These are phyloP conservation scores for Hydractinia echinata DNA, from an alignment of 30 jellyfish, hydroid and myxozoan species.

Conservation along the genomic window DNA sequence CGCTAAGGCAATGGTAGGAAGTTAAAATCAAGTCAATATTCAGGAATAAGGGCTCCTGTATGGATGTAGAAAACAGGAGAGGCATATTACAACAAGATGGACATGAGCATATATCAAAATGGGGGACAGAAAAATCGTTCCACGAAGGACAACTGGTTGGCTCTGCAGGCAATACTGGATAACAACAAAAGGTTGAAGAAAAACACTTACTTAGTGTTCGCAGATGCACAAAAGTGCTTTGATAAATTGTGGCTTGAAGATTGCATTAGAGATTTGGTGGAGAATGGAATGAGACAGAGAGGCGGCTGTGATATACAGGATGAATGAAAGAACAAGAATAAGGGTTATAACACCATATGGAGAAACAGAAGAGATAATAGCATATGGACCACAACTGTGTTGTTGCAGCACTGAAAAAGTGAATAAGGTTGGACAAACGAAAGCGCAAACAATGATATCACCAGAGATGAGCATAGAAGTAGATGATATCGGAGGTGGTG, in stretches of 20 bases:
- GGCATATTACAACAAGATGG: conserved; percentile 25
- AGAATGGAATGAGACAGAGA: no score
- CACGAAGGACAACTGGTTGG: conserved; percentile 43
- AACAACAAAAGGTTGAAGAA: conserved; percentile 32
- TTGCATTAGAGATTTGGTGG: no score
- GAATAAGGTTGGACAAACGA: neutral
- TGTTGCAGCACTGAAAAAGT: neutral
- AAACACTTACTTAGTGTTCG: conserved; percentile 25
- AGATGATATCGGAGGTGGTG: no score
- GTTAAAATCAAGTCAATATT: conserved; percentile 42
- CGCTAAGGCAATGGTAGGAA: conserved; percentile 40
- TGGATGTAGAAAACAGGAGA: conserved; percentile 39
- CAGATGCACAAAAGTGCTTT: conserved; percentile 54
- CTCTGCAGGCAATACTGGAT: conserved; percentile 40
- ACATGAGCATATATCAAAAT: conserved; percentile 25
- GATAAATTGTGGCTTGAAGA: conserved; percentile 47
- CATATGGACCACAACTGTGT: conserved; percentile 36
- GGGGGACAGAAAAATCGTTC: conserved; percentile 24
- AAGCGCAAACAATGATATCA: neutral
- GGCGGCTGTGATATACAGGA: neutral
- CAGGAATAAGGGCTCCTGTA: conserved; percentile 35
- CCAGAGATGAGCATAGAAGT: neutral
- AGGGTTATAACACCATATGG: conserved; percentile 34
- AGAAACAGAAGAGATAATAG: conserved; percentile 25
- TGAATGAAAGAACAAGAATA: conserved; percentile 37